phyloP scores from a whole-genome alignment of 2,113 vertebrate species.

The Psittacula cyanocephala region DNA sequence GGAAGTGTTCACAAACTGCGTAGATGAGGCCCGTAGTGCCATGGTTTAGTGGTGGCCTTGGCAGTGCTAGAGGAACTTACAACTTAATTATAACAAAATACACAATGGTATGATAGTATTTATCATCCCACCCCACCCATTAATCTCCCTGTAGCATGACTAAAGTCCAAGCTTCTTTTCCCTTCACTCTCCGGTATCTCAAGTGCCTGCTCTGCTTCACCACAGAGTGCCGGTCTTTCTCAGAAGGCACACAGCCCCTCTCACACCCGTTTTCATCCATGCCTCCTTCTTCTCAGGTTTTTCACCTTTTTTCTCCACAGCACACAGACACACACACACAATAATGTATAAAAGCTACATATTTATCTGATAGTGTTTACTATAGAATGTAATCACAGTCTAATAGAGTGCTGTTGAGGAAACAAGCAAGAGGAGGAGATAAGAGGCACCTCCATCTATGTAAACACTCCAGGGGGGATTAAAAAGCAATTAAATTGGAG shows the following conservation, averaged over 20 bases:
- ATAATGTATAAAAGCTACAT: neutral
- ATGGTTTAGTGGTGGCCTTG: neutral
- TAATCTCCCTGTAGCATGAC: neutral
- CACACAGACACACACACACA: neutral
- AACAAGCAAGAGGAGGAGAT: neutral
- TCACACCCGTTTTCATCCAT: neutral
- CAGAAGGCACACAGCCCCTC: neutral
- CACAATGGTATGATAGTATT: neutral
- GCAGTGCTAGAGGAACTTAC: neutral
- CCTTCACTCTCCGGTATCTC: neutral
- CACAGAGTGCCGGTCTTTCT: neutral
- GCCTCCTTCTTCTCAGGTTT: neutral
- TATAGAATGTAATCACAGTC: neutral
- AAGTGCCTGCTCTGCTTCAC: fast-evolving
- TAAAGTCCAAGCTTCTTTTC: neutral
- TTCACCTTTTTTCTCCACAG: neutral
- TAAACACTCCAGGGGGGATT: neutral
- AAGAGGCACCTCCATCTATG: neutral
- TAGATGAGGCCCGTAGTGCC: neutral
- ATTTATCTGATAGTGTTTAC: neutral
- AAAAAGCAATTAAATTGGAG: neutral
- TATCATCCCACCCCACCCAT: neutral
- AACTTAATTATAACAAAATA: neutral
- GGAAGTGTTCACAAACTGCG: neutral
- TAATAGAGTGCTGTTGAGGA: neutral